These are phyloP conservation scores for Lucilia cuprina DNA, from an alignment of 1,140 invertebrate species.

Conservation along the genomic window DNA sequence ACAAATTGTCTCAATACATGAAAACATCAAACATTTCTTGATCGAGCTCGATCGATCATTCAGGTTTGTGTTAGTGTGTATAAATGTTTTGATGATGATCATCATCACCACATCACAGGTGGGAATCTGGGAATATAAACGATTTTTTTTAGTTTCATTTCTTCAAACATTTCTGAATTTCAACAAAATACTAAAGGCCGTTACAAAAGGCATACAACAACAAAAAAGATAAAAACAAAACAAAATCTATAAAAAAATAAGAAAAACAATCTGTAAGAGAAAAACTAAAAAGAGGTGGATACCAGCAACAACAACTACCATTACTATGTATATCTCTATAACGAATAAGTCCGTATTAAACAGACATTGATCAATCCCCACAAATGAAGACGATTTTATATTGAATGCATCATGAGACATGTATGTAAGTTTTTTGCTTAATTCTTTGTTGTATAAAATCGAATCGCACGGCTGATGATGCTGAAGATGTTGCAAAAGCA, in stretches of 20 bases:
- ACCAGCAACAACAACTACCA: neutral
- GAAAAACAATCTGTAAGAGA: neutral
- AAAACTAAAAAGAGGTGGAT: neutral
- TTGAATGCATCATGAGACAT: neutral
- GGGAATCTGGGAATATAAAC: slow-evolving; percentile 22
- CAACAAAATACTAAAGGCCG: neutral
- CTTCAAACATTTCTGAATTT: neutral
- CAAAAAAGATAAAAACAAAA: slow-evolving; percentile 1
- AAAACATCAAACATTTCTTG: no score
- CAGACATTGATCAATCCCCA: slow-evolving; percentile 33
- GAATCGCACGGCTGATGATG: neutral
- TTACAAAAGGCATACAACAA: neutral
- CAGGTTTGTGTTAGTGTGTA: neutral
- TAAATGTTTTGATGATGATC: slow-evolving; percentile 16
- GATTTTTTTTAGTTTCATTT: neutral
- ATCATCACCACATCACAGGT: slow-evolving; percentile 22
- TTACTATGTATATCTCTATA: neutral
- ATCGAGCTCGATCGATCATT: no score
- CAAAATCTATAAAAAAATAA: slow-evolving; percentile 8
- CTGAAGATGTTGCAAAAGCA: neutral
- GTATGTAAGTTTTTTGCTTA: neutral
- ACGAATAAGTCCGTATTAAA: slow-evolving; percentile 1
- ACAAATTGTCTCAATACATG: no score
- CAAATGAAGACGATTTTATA: slow-evolving; percentile 20
- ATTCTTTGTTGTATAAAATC: neutral